Percentiles rank a stretch among this genome's conserved stretches.
These are phyloP conservation scores for Carterocephalus palaemon DNA, from an alignment of 2,888 invertebrate species.

Conservation along the genomic window DNA sequence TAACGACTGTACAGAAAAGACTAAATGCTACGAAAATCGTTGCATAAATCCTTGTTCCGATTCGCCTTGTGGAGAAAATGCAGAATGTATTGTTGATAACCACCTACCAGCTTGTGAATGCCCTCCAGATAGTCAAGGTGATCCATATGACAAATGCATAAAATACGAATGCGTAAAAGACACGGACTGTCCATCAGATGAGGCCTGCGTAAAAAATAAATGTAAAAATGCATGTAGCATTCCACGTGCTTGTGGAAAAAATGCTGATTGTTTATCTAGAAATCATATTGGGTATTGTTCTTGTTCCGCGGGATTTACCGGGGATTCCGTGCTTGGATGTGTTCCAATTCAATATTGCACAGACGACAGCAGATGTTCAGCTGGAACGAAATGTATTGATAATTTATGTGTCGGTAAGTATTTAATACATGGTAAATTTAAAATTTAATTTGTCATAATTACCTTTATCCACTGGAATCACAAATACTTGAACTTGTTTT, in stretches of 20 bases:
- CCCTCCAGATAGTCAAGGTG: conserved; percentile 85
- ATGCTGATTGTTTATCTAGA: conserved; percentile 85
- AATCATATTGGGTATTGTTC: conserved; percentile 90
- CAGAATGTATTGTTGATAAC: conserved; percentile 83
- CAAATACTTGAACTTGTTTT: no score
- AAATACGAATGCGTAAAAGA: conserved; percentile 88
- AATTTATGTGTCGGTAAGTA: conserved; percentile 87
- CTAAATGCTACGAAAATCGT: conserved; percentile 85
- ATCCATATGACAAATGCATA: conserved; percentile 85
- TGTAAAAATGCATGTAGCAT: conserved; percentile 90
- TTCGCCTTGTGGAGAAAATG: conserved; percentile 85
- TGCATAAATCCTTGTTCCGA: conserved; percentile 88
- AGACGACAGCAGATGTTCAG: conserved; percentile 88
- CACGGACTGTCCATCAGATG: conserved; percentile 84
- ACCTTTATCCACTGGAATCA: no score
- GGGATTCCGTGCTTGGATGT: conserved; percentile 92
- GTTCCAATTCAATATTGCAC: conserved; percentile 90
- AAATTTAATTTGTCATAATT: conserved; percentile 2
- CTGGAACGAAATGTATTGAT: conserved; percentile 89
- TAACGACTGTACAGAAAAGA: conserved; percentile 87
- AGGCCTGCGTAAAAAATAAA: conserved; percentile 87
- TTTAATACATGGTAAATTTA: conserved; percentile 11
- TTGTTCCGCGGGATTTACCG: conserved; percentile 91
- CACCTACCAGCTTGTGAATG: conserved; percentile 88
- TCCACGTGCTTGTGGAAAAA: conserved; percentile 89